Evolutionary conservation across 2,113 vertebrate genomes (phyloP).

Genomic region (Hassar affinis): DNA sequence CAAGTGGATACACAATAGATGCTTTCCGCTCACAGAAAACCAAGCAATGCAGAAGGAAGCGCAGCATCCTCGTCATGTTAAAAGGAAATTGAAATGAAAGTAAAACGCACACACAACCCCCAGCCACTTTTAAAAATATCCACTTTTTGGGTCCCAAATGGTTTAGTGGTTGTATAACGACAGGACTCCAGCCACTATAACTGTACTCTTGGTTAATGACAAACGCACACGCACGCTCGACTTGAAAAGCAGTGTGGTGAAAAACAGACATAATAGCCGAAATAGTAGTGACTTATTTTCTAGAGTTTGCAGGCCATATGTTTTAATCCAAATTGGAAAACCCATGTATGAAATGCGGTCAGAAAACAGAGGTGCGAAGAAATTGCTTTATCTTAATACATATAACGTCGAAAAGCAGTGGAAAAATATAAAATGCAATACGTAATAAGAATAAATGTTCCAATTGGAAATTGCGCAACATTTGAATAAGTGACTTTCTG

Average conservation of each 20-base stretch:
- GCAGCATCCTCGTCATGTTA: constrained; percentile 44
- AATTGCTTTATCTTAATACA: constrained; percentile 19
- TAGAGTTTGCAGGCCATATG: constrained; percentile 24
- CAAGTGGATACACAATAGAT: constrained; percentile 54
- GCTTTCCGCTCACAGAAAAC: constrained; percentile 54
- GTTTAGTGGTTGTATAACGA: constrained; percentile 49
- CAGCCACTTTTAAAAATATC: constrained; percentile 52
- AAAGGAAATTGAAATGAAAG: constrained; percentile 52
- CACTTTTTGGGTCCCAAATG: constrained; percentile 52
- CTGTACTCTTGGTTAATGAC: constrained; percentile 52
- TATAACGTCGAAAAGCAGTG: neutral
- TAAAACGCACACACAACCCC: constrained; percentile 48
- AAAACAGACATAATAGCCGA: constrained; percentile 20
- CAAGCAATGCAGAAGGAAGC: constrained; percentile 52
- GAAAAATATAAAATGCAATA: neutral
- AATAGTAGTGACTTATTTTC: constrained; percentile 5
- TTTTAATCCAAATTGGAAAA: neutral
- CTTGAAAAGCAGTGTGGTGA: constrained; percentile 4
- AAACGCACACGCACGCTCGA: constrained; percentile 44
- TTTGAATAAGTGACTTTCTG: neutral
- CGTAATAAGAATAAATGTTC: neutral
- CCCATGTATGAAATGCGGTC: neutral
- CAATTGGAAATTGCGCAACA: neutral
- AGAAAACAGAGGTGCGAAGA: constrained; percentile 23
- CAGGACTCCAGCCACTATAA: constrained; percentile 42